Evolutionary conservation across 2,888 invertebrate species (phyloP), one percentile per base, ranked within the genome.

Genomic region (Arctia plantaginis): DNA sequence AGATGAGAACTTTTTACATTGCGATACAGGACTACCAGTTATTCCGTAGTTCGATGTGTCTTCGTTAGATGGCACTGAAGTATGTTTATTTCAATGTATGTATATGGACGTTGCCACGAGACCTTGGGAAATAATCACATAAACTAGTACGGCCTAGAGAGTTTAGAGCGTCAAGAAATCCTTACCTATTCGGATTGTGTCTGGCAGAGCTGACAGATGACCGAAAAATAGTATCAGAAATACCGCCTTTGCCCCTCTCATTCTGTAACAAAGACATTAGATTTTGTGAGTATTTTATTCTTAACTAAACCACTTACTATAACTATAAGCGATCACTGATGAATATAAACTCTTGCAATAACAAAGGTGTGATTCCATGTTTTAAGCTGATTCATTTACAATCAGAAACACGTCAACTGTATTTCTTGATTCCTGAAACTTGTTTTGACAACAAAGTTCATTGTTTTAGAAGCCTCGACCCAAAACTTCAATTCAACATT

Each of bases 131-230:
- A 55, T n/a, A 3, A 10, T 55, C 0, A 55, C 12, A 41, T 41
- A 1, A 8, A 12, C 12, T 41, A 41, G 51, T 55, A n/a, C n/a
- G 23, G 39, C 8, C 8, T 41, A 35, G 23, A n/a, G 1, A 55
- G 12, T 10, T 55, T 55, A 27, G 1, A n/a, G 30, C 23, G 4
- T 18, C 13, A 10, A 51, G 62, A 51, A 68, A 78, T 69, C 23
- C 93, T 94, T 90, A 96, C 96, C 96, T 89, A 96, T 96, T 89
- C 96, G 90, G 76, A 96, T 96, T n/a, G 96, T 96, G 80, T 96
- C 96, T 64, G 96, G 96, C 59, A 96, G 89, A 18, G 96, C 96
- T 72, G 94, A 95, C 68, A 96, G 93, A 83, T 95, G 93, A 41
- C 95, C 94, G 76, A 94, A 93, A 87, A 95, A 93, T 83, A 96